phyloP scores from a whole-genome alignment of 2,888 invertebrate species.

The Theretra japonica region DNA sequence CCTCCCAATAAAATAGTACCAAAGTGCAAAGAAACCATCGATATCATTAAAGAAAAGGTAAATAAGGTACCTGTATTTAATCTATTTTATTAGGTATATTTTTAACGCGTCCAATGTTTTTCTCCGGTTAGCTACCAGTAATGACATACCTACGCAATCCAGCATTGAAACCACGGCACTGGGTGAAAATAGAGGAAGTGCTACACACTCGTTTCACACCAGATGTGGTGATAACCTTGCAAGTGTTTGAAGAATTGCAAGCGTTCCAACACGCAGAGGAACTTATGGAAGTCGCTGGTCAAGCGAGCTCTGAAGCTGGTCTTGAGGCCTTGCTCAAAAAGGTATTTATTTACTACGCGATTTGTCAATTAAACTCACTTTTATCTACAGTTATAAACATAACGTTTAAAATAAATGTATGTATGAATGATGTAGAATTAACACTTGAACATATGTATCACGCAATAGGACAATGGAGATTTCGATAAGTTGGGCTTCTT shows the following conservation, averaged over 20 bases:
- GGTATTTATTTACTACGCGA: conserved; percentile 69
- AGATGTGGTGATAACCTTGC: conserved; percentile 87
- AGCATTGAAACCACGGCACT: conserved; percentile 91
- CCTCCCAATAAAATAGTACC: conserved; percentile 92
- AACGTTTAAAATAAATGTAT: too few relatives aligned
- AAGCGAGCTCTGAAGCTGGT: conserved; percentile 94
- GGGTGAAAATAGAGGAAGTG: conserved; percentile 91
- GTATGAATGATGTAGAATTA: too few relatives aligned
- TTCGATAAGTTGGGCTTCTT: too few relatives aligned
- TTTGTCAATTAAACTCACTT: too few relatives aligned
- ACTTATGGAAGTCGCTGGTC: conserved; percentile 93
- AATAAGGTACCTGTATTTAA: conserved; percentile 26
- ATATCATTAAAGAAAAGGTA: conserved; percentile 91
- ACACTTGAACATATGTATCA: too few relatives aligned
- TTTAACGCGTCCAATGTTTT: background rate
- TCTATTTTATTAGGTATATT: background rate
- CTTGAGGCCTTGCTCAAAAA: conserved; percentile 92
- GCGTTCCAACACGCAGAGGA: conserved; percentile 90
- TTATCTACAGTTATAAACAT: too few relatives aligned
- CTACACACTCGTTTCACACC: conserved; percentile 89
- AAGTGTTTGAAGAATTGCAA: conserved; percentile 88
- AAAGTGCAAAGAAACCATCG: conserved; percentile 90
- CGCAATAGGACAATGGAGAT: too few relatives aligned
- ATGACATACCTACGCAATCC: conserved; percentile 93
- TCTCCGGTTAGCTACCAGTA: conserved; percentile 86